These are phyloP conservation scores for Chrysotoxum bicinctum DNA, from an alignment of 2,888 invertebrate species.

Conservation along the genomic window DNA sequence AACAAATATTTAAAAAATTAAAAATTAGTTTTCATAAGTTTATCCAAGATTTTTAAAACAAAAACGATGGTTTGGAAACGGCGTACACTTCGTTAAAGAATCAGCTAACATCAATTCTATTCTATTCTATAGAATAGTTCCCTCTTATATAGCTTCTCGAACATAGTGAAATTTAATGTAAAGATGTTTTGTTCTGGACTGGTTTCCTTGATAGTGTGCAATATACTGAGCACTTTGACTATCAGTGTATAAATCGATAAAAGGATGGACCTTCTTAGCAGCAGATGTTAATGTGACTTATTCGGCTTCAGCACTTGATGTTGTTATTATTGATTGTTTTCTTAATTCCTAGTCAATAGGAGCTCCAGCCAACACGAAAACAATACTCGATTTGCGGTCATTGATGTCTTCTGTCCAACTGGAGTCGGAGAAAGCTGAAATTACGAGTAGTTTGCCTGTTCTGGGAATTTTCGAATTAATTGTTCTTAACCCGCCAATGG, in stretches of 20 bases:
- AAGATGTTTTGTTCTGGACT: conserved; percentile 4
- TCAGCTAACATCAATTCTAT: not conserved
- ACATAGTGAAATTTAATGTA: conserved; percentile 8
- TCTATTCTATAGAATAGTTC: not conserved
- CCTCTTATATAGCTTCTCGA: conserved; percentile 6
- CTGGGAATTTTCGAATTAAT: conserved; percentile 25
- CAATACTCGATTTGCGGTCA: not conserved
- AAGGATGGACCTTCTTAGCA: not conserved
- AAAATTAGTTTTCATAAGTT: not conserved
- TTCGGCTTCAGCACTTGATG: not conserved
- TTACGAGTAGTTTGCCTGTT: not conserved
- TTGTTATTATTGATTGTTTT: not conserved
- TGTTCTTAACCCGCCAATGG: too few species aligned
- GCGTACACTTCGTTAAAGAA: not conserved
- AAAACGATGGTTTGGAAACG: not conserved
- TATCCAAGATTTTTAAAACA: not conserved
- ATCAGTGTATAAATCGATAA: not conserved
- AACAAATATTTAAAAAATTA: not conserved
- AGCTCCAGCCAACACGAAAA: not conserved
- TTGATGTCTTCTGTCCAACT: too few species aligned
- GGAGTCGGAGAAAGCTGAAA: not conserved
- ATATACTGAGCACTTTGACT: not conserved
- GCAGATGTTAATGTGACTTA: not conserved
- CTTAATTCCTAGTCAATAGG: conserved; percentile 5
- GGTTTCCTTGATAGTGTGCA: not conserved